Evolutionary conservation across 2,113 vertebrate genomes (phyloP), one percentile per base, ranked within the genome.

Genomic region (Cariama cristata): DNA sequence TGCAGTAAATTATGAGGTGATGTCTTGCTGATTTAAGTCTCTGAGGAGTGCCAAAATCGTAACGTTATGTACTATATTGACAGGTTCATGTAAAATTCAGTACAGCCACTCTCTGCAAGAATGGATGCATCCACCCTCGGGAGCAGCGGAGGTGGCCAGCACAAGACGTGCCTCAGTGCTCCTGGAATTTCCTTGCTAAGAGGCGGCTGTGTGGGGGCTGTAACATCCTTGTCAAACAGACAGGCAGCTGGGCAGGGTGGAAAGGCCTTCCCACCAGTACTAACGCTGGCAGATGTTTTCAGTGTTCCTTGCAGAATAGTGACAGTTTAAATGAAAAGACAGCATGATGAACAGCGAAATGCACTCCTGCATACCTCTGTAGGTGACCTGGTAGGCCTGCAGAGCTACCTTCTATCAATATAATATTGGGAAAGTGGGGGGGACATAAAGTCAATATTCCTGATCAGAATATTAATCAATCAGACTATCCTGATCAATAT

Each of bases 1-100:
- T 75, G 59, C 63, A 32, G 81, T 63, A 88, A 93, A 90, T 93
- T 44, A 94, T 40, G 72, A 96, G 81, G 90, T 28, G 42, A 73
- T 62, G 58, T 74, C 55, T 86, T 59, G 55, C 55, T 72, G 63
- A 83, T 67, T 79, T 33, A 47, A 71, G n/a, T 77, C 80, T 83
- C 82, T 21, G 62, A 93, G 85, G 72, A 89, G 63, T 8, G 2
- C 72, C 42, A 17, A 35, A 52, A 76, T 49, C 40, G 79, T 89
- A 60, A 44, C 2, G 3, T 66, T 62, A 30, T 9, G 56, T 49
- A 44, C 56, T 72, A 22, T 45, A 77, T 53, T 92, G 97, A 95
- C 97, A 97, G 95, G 63, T 94, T 98, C 94, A 95, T 98, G 98
- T 96, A 97, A 98, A 98, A 98, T 98, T 98, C 96, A 98, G 88